phyloP scores from a whole-genome alignment of 2,888 invertebrate genomes.

The Eupithecia exiguata region DNA sequence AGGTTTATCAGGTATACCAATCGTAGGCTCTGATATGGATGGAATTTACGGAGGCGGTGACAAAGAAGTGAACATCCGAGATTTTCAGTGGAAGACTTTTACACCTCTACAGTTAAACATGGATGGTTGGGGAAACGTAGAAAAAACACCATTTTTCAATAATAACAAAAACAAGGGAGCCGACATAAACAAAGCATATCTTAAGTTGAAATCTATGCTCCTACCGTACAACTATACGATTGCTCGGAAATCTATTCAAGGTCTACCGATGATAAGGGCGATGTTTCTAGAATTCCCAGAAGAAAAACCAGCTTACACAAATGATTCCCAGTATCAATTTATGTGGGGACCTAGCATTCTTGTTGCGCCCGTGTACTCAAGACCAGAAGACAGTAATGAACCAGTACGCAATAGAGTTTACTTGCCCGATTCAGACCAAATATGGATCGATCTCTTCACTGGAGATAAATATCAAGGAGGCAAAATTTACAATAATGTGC shows the following conservation, averaged over 20 bases:
- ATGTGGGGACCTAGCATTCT: slow-evolving; percentile 79
- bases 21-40: slow-evolving; percentile 78
- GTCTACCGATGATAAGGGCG: slow-evolving; percentile 74
- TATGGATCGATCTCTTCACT: slow-evolving; percentile 75
- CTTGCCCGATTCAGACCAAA: slow-evolving; percentile 64
- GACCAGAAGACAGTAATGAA: slow-evolving; percentile 44
- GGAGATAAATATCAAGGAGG: slow-evolving; percentile 75
- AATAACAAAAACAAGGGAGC: slow-evolving; percentile 69
- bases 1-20: slow-evolving; percentile 73
- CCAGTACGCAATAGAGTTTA: slow-evolving; percentile 66
- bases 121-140: slow-evolving; percentile 75
- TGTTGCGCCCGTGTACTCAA: slow-evolving; percentile 71
- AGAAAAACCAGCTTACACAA: slow-evolving; percentile 62
- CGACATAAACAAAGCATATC: slow-evolving; percentile 71
- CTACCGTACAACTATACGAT: slow-evolving; percentile 77
- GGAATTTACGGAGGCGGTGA: slow-evolving; percentile 71
- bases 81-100: slow-evolving; percentile 79
- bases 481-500: slow-evolving; percentile 67
- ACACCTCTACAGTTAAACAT: slow-evolving; percentile 77
- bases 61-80: slow-evolving; percentile 69
- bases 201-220: slow-evolving; percentile 75
- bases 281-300: slow-evolving; percentile 75
- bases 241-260: slow-evolving; percentile 63
- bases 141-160: slow-evolving; percentile 73
- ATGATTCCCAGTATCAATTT: slow-evolving; percentile 74